These are phyloP conservation scores for Oreohelix idahoensis DNA, from an alignment of 1,140 invertebrate species.

Conservation along the genomic window DNA sequence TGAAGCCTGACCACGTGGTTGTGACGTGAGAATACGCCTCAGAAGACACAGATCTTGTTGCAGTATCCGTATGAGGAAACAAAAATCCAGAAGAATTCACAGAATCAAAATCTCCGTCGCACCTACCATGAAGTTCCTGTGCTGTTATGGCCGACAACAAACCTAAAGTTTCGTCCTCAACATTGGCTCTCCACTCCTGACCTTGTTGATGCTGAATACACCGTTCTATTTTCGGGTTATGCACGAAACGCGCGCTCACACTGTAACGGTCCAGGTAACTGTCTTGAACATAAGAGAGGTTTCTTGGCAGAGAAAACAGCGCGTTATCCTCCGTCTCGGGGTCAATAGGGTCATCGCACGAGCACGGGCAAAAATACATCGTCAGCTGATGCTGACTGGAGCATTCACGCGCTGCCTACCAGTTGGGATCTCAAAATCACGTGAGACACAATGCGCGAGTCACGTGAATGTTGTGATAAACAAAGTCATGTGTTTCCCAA, in stretches of 20 bases:
- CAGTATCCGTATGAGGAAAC: not conserved
- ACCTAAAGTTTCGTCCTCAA: conserved; percentile 18
- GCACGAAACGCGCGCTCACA: conserved; percentile 59
- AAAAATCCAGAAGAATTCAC: not conserved
- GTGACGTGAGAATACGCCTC: not conserved
- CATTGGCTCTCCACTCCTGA: not conserved
- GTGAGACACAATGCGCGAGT: not conserved
- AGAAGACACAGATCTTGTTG: not conserved
- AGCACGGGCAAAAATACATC: conserved; percentile 44
- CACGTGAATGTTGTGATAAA: too few species aligned
- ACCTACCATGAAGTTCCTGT: conserved; percentile 6
- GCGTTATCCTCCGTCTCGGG: conserved; percentile 42
- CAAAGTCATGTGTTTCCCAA: too few species aligned
- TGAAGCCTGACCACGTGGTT: not conserved
- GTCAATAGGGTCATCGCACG: conserved; percentile 36
- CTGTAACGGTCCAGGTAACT: conserved; percentile 60
- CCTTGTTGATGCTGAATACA: conserved; percentile 18
- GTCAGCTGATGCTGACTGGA: conserved; percentile 25
- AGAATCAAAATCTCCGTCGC: not conserved
- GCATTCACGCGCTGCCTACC: not conserved
- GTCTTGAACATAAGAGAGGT: conserved; percentile 64
- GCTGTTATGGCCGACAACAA: conserved; percentile 27
- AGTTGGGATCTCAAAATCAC: conserved; percentile 10
- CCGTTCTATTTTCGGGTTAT: conserved; percentile 45
- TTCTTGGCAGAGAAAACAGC: conserved; percentile 53